Evolutionary conservation across 2,113 vertebrate species (phyloP).

Genomic region (Meriones unguiculatus): DNA sequence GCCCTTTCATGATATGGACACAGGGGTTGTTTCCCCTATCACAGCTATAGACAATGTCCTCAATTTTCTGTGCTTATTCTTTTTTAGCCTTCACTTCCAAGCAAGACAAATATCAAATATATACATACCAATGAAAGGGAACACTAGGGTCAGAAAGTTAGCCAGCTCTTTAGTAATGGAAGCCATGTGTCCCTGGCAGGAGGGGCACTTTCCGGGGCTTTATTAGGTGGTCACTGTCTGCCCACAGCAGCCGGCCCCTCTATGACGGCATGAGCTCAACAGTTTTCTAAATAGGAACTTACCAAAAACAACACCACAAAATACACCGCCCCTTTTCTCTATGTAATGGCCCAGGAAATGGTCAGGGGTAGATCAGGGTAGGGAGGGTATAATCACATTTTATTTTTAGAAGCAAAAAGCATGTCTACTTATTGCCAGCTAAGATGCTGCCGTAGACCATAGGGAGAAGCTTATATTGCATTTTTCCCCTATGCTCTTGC

Average conservation of each 20-base stretch:
- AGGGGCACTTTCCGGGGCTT: conserved; percentile 41
- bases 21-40: background rate
- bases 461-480: conserved; percentile 80
- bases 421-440: conserved; percentile 82
- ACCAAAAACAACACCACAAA: conserved; percentile 86
- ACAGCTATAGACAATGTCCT: background rate
- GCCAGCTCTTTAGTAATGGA: conserved; percentile 16
- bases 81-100: conserved; percentile 10
- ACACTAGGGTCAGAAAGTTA: conserved; percentile 39
- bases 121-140: background rate
- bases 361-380: conserved; percentile 82
- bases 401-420: conserved; percentile 86
- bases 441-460: conserved; percentile 67
- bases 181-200: conserved; percentile 11
- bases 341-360: conserved; percentile 79
- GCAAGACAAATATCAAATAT: conserved; percentile 5
- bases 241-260: conserved; percentile 30
- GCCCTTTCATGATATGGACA: conserved; percentile 20
- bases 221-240: conserved; percentile 49
- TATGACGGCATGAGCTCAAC: conserved; percentile 73
- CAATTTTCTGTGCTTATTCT: background rate
- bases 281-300: conserved; percentile 76
- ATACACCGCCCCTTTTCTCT: conserved; percentile 69
- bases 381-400: conserved; percentile 87
- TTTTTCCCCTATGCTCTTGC: conserved; percentile 71